These are phyloP conservation scores for Cryptocephalus primarius DNA, from an alignment of 2,888 invertebrate species.

Conservation along the genomic window DNA sequence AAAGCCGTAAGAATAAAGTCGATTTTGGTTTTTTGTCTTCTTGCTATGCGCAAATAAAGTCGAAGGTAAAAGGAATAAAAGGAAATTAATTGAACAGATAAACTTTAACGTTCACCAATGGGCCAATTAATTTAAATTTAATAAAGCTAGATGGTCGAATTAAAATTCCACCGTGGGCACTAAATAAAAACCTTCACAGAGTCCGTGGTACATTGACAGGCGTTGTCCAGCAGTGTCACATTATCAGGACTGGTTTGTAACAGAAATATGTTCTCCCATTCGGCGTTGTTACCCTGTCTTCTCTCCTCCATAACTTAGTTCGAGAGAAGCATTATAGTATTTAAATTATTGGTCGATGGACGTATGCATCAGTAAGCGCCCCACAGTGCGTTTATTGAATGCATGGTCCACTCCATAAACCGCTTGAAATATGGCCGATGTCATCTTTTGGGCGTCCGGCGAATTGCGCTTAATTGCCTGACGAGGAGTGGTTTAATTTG, in stretches of 20 bases:
- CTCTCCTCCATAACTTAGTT: constrained; percentile 8
- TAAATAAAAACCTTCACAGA: background rate
- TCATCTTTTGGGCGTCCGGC: too few relatives aligned
- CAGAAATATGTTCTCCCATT: constrained; percentile 5
- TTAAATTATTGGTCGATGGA: constrained; percentile 14
- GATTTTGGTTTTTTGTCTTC: too few relatives aligned
- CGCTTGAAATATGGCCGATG: constrained; percentile 12
- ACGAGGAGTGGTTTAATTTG: too few relatives aligned
- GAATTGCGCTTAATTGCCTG: too few relatives aligned
- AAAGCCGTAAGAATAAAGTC: too few relatives aligned
- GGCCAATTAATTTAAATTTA: too few relatives aligned
- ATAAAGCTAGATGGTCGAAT: too few relatives aligned
- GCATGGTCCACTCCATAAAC: constrained; percentile 12
- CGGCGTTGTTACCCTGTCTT: constrained; percentile 6
- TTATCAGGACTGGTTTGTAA: constrained; percentile 10
- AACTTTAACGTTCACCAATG: too few relatives aligned
- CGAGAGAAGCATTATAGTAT: constrained; percentile 11
- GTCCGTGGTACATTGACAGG: constrained; percentile 7
- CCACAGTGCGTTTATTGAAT: constrained; percentile 9
- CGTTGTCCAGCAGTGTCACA: constrained; percentile 12
- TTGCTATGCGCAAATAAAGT: too few relatives aligned
- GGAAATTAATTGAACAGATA: too few relatives aligned
- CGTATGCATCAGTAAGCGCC: constrained; percentile 12
- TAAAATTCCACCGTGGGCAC: too few relatives aligned
- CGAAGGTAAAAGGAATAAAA: too few relatives aligned